phyloP scores from a whole-genome alignment of 2,888 invertebrate species.

The Apomyelois bistriatella region DNA sequence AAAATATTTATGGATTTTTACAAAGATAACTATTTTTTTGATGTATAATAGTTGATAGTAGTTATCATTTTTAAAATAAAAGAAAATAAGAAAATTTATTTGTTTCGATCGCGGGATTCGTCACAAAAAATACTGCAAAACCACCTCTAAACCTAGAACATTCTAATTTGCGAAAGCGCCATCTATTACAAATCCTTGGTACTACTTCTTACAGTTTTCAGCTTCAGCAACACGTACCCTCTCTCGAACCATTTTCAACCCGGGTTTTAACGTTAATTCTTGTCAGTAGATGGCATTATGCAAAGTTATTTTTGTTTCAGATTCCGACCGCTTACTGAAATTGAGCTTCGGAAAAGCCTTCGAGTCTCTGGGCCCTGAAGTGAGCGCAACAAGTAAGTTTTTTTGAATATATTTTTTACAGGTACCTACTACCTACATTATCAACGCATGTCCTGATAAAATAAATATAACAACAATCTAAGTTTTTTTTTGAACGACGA shows the following conservation, averaged over 20 bases:
- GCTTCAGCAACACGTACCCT: not conserved
- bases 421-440: not conserved
- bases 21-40: too few species aligned
- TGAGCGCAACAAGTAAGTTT: conserved; percentile 87
- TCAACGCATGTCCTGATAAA: not conserved
- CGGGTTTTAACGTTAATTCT: not conserved
- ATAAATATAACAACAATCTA: not conserved
- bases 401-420: not conserved
- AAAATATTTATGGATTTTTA: too few species aligned
- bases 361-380: conserved; percentile 85
- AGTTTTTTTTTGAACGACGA: too few species aligned
- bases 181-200: conserved; percentile 21
- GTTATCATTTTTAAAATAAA: too few species aligned
- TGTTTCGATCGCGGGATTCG: too few species aligned
- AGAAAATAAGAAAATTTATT: too few species aligned
- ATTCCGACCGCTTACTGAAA: conserved; percentile 71
- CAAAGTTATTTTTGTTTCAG: conserved; percentile 46
- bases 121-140: too few species aligned
- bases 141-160: not conserved
- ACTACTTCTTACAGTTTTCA: not conserved
- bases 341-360: conserved; percentile 76
- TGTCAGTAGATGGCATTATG: not conserved
- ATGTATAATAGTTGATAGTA: too few species aligned
- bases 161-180: conserved; percentile 12
- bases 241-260: not conserved